Percentiles rank a stretch among this genome's conserved stretches.
Conservation (phyloP, 2,888 invertebrate species). For the Sympetrum striolatum region DNA sequence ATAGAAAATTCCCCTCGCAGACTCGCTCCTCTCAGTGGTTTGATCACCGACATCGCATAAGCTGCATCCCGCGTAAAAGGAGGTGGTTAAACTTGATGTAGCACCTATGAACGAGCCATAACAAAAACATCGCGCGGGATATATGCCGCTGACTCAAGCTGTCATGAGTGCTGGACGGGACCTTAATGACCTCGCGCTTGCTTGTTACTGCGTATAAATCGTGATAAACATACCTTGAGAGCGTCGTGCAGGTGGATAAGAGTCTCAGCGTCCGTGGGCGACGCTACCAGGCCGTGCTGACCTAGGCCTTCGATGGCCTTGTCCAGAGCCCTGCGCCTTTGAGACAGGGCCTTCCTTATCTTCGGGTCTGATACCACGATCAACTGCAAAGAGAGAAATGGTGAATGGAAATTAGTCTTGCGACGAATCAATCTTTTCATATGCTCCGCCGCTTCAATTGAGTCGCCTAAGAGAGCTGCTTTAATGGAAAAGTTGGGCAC, state of each 20-base stretch:
- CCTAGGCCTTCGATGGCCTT: constrained; percentile 88
- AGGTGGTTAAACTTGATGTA: not conserved
- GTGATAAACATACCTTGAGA: constrained; percentile 69
- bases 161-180: not conserved
- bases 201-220: constrained; percentile 50
- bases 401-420: not conserved
- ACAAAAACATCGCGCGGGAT: not conserved
- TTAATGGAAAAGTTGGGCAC: too few relatives aligned
- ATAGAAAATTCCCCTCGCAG: too few relatives aligned
- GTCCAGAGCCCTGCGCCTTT: constrained; percentile 76
- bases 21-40: too few relatives aligned
- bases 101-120: not conserved
- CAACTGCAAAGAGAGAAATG: constrained; percentile 52
- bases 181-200: not conserved
- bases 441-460: too few relatives aligned
- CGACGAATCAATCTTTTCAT: not conserved
- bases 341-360: constrained; percentile 70
- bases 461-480: too few relatives aligned
- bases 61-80: not conserved
- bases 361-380: constrained; percentile 63
- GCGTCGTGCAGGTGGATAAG: constrained; percentile 78
- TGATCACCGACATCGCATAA: too few relatives aligned
- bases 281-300: constrained; percentile 79
- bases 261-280: constrained; percentile 61
- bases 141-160: not conserved